Evolutionary conservation across 2,113 vertebrate genomes (phyloP), one percentile per base, ranked within the genome.

Genomic region (Pleuronectes platessa): DNA sequence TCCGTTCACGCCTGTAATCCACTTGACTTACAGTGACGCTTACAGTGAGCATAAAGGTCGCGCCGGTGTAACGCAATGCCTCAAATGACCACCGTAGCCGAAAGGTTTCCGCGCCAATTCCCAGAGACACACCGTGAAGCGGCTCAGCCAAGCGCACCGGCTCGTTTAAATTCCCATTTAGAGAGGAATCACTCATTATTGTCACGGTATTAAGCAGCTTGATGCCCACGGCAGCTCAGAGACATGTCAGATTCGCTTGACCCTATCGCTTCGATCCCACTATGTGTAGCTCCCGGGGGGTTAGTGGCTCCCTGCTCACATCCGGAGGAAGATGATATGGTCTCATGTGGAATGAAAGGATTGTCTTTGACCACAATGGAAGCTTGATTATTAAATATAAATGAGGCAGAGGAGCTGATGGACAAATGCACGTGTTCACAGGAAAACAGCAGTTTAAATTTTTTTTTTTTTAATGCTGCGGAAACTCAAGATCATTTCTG

Each of bases 91-190:
- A 31, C 21, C 18, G 3, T 2, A 21, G 40, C 31, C 71, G 31
- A 40, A 81, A 81, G 18, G 40, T 84, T 84, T 87, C 54, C 67
- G 68, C 62, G 56, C 42, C 49, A 58, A 47, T 79, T 82, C 47
- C 26, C 31, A 14, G 7, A 31, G 31, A 7, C 14, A 7, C 14
- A 74, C 31, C 68, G 40, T 11, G 2, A 42, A 13, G 31, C 49
- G 68, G 70, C 75, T 67, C 64, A 76, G 35, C 69, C 74, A 76
- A 83, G 71, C 53, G n/a, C 42, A 61, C 13, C 59, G 40, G 66
- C 76, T 87, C 70, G 80, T 89, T 90, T 80, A 71, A 24, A 74
- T 78, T 78, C 73, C 60, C 68, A 80, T 91, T 89, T 81, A 71
- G 27, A 75, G 72, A 76, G 62, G 71, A 82, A 79, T 88, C 79